Conservation (phyloP, 2,797 vertebrate genomes). For the Enteromius unitaeniatus region DNA sequence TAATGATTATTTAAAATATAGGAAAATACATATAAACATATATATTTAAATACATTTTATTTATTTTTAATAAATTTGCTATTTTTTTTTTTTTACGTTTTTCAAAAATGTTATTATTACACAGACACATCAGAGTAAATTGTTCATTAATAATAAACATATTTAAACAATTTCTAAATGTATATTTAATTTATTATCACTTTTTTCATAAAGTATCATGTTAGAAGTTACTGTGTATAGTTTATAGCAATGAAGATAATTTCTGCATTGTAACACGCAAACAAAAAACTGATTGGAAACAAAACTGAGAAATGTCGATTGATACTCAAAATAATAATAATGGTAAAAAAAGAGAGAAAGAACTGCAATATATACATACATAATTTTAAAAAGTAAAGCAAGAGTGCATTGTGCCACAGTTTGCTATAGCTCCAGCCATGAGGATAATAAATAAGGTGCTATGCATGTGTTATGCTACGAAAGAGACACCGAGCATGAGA, state of each 20-base stretch:
- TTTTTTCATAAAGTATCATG: not conserved
- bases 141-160: not conserved
- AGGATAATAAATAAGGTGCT: conserved; percentile 32
- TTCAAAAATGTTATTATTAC: not conserved
- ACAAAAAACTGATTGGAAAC: not conserved
- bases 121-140: not conserved
- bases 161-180: not conserved
- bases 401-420: not conserved
- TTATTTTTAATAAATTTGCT: not conserved
- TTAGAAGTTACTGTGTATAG: not conserved
- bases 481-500: conserved; percentile 37
- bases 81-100: not conserved
- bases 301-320: not conserved
- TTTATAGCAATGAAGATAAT: not conserved
- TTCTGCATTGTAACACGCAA: no score
- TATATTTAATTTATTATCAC: not conserved
- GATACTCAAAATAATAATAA: not conserved
- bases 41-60: not conserved
- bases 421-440: not conserved
- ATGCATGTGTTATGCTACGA: conserved; percentile 12
- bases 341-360: no score
- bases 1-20: not conserved
- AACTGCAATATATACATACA: not conserved
- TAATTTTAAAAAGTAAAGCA: not conserved
- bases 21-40: not conserved